Base-by-base conservation (phyloP, 2,113 vertebrate species). In the Paracanthobrama guichenoti region DNA sequence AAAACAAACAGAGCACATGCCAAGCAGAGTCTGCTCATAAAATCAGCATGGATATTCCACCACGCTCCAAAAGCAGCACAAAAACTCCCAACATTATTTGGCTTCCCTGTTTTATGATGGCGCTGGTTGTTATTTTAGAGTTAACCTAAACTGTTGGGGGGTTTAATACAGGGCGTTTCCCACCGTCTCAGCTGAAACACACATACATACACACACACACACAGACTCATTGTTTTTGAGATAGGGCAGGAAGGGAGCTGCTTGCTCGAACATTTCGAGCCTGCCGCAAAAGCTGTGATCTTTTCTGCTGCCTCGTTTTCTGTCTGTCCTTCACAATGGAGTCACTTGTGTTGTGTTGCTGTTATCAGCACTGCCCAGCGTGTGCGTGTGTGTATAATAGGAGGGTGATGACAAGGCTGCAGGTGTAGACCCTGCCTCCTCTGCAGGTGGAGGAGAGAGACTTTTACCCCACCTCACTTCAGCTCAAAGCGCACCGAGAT, bases 361-460 rank as follows among this genome's bases (percentile, higher is more conserved):
- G 69, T 87, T 87, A 88, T 85, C 83, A 87, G 85, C 66, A 13
- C 76, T 48, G 75, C 76, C 57, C 85, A 73, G 87, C 77, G 48
- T 42, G 85, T 42, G 79, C 79, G 22, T 83, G 83, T 80, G 73
- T 85, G 76, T 72, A 31, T 89, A 89, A 89, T 89, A 80, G 66
- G 76, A 86, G 84, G 73, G 82, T 89, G 88, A 86, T 86, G 88
- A 88, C 88, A 89, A 81, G 75, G 80, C 83, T 85, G 85, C 86
- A 86, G 83, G 86, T 86, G 86, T 85, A 80, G 72, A 81, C 76
- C 53, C 35, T 48, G 39, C 72, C 74, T 67, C 74, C 53, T 79
- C 22, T 66, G 77, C 79, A 85, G 88, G 88, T 88, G 86, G 84
- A 86, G 71, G 62, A 86, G 79, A 78, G 66, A 80, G 46, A 31